Conservation (phyloP, 1,140 invertebrate genomes). For the Scaptomyza montana region DNA sequence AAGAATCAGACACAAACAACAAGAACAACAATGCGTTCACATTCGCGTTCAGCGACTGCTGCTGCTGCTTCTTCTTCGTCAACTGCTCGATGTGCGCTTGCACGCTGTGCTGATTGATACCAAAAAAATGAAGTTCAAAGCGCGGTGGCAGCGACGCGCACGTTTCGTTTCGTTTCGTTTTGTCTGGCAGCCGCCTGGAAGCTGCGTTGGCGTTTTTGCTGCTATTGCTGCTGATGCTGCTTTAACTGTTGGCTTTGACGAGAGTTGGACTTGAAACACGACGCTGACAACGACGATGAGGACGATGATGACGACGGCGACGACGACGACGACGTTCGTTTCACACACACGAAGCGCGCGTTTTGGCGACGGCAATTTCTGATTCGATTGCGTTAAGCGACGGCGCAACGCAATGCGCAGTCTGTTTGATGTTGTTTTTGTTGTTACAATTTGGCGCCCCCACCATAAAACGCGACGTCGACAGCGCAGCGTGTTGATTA, state of each 20-base stretch:
- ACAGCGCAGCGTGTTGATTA: conserved; percentile 65
- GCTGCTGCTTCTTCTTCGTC: conserved; percentile 4
- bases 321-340: conserved; percentile 53
- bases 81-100: conserved; percentile 24
- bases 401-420: conserved; percentile 68
- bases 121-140: conserved; percentile 79
- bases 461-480: conserved; percentile 42
- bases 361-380: conserved; percentile 80
- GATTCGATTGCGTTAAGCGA: conserved; percentile 79
- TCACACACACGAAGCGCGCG: conserved; percentile 67
- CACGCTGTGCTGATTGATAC: conserved; percentile 66
- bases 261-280: conserved; percentile 62
- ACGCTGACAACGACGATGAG: conserved; percentile 26
- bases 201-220: conserved; percentile 51
- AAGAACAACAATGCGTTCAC: conserved; percentile 42
- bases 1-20: conserved; percentile 61
- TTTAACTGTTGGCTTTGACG: conserved; percentile 64
- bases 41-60: conserved; percentile 32
- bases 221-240: conserved; percentile 19
- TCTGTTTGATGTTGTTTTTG: conserved; percentile 29
- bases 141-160: conserved; percentile 61
- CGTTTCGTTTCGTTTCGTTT: conserved; percentile 58
- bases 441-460: conserved; percentile 35
- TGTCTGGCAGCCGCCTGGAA: conserved; percentile 42
- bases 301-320: conserved; percentile 24